Base-by-base conservation (phyloP, 2,888 invertebrate genomes). In the Brachycybe producta region DNA sequence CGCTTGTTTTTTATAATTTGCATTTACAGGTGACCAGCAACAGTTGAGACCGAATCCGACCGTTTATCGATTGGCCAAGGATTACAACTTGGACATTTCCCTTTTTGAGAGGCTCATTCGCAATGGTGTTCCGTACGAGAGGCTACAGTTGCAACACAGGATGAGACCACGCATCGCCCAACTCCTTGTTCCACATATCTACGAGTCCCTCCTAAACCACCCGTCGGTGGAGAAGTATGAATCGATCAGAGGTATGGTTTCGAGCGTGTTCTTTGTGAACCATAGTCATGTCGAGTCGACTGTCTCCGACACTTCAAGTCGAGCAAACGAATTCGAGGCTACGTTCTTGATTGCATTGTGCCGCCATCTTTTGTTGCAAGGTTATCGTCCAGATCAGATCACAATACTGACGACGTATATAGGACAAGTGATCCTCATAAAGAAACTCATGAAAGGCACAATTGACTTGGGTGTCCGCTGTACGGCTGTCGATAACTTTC, bases 101-200 rank as follows among this genome's bases (percentile, higher is more conserved):
- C 70, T 88, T 5, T 88, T 88, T 67, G 87, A 88, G 61, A 73
- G 87, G 7, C 76, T 87, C 75, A 72, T 87, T 2, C 72, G 73
- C 1, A 80, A 82, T 58, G 73, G 76, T 0, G 61, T 80, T 2
- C 75, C 77, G 49, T 76, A 74, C 8, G 68, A 74, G 1, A 38
- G 47, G 15, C 64, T 86, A 1, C 69, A 73, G 15, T 73, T 73
- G 0, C 90, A 90, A 61, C 79, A 84, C 58, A 71, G 87, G 41
- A 86, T 86, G 86, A 70, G 82, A 17, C 76, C 78, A 0, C 73
- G 75, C 59, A 76, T 82, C 55, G 73, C 77, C 58, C 69, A 62
- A 62, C 67, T 56, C 28, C 62, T 75, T 1, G 75, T 77, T 5
- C 82, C 83, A 0, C 64, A 70, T 0, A 78, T 88, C 56, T 88